Conservation (phyloP, 2,888 invertebrate genomes). For the Acanthococcus lagerstroemiae region DNA sequence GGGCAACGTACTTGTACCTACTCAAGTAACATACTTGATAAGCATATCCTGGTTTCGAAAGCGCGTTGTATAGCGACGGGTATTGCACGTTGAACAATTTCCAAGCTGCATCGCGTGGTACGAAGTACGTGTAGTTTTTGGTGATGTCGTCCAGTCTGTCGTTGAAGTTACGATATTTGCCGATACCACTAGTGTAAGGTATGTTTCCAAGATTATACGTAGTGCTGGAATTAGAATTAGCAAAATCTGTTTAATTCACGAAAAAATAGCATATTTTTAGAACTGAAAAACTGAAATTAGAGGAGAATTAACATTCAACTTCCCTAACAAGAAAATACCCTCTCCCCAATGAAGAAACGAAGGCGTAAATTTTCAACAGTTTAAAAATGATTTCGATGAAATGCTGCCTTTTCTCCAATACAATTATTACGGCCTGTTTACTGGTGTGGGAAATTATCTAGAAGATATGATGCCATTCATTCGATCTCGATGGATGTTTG, state of each 20-base stretch:
- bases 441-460: too few relatives aligned
- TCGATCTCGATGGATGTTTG: too few relatives aligned
- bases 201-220: constrained; percentile 43
- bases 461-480: too few relatives aligned
- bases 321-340: too few relatives aligned
- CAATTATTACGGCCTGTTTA: too few relatives aligned
- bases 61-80: constrained; percentile 72
- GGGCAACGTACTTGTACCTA: too few relatives aligned
- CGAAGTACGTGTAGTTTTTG: constrained; percentile 79
- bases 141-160: constrained; percentile 62
- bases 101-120: constrained; percentile 86
- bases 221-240: constrained; percentile 50
- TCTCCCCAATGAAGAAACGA: too few relatives aligned
- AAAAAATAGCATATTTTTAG: too few relatives aligned
- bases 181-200: constrained; percentile 56
- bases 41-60: constrained; percentile 68
- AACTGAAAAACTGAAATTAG: too few relatives aligned
- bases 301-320: background rate
- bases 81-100: constrained; percentile 59
- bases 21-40: constrained; percentile 60
- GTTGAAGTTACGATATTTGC: constrained; percentile 66
- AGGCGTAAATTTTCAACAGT: too few relatives aligned
- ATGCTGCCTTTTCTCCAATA: too few relatives aligned
- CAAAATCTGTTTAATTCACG: background rate
- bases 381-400: too few relatives aligned